Evolutionary conservation across 2,113 vertebrate species (phyloP).

Genomic region (Vidua macroura): DNA sequence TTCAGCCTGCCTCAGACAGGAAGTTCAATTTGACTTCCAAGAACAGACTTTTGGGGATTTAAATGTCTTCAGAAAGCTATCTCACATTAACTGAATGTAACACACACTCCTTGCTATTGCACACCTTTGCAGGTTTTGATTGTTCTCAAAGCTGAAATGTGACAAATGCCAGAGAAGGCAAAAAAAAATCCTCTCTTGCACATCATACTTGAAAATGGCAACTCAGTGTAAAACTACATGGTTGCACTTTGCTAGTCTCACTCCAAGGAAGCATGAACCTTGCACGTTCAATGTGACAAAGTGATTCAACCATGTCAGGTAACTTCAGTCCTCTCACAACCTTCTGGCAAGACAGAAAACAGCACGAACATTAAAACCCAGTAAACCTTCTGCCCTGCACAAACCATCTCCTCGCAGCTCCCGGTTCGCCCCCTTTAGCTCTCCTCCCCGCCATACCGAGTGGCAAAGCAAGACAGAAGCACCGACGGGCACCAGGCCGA

Average conservation of each 20-base stretch:
- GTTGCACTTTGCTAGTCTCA: not conserved
- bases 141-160: not conserved
- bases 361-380: too few relatives aligned
- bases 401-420: not conserved
- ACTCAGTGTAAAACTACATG: not conserved
- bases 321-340: not conserved
- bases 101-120: rapidly evolving
- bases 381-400: not conserved
- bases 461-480: not conserved
- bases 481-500: not conserved
- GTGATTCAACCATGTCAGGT: not conserved
- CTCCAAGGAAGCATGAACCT: not conserved
- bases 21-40: not conserved
- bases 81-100: not conserved
- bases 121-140: not conserved
- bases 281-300: not conserved
- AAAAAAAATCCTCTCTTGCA: not conserved
- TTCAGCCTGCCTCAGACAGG: not conserved
- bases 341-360: not conserved
- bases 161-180: not conserved
- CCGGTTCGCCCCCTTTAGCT: rapidly evolving
- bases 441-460: too few relatives aligned
- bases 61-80: not conserved
- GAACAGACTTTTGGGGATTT: not conserved
- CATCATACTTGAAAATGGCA: not conserved